phyloP scores from a whole-genome alignment of 2,888 invertebrate genomes.

The Dynastes tityus region DNA sequence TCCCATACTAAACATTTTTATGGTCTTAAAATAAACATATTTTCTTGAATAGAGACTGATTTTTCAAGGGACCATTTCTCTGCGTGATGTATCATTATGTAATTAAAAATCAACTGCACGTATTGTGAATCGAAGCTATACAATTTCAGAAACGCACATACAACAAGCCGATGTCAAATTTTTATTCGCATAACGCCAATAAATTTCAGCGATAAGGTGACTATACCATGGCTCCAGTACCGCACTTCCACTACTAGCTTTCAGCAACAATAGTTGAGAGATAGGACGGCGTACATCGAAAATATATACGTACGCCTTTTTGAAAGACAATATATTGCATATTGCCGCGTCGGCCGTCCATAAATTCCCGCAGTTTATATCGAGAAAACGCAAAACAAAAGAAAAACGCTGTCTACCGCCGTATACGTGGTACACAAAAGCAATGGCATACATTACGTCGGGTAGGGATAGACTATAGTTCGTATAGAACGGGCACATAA shows the following conservation, averaged over 20 bases:
- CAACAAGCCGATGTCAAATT: not conserved
- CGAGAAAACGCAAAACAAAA: slow-evolving; percentile 34
- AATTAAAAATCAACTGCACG: too few species aligned
- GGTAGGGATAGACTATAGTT: not conserved
- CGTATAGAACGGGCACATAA: not conserved
- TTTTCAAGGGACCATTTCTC: too few species aligned
- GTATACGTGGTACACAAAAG: slow-evolving; percentile 9
- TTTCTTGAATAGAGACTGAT: too few species aligned
- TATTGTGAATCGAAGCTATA: too few species aligned
- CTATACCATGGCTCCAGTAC: not conserved
- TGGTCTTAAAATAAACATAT: too few species aligned
- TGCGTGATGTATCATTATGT: too few species aligned
- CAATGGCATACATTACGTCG: slow-evolving; percentile 20
- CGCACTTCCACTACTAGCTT: not conserved
- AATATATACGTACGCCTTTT: slow-evolving; percentile 46
- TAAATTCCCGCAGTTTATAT: slow-evolving; percentile 40
- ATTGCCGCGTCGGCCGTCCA: slow-evolving; percentile 41
- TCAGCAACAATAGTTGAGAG: slow-evolving; percentile 26
- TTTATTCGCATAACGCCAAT: not conserved
- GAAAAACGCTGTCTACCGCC: slow-evolving; percentile 16
- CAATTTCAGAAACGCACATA: too few species aligned
- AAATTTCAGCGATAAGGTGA: too few species aligned
- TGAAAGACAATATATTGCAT: slow-evolving; percentile 54
- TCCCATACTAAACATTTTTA: too few species aligned
- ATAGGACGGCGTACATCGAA: slow-evolving; percentile 47